Evolutionary conservation across 2,113 vertebrate species (phyloP).

Genomic region (Tychaedon coryphoeus): DNA sequence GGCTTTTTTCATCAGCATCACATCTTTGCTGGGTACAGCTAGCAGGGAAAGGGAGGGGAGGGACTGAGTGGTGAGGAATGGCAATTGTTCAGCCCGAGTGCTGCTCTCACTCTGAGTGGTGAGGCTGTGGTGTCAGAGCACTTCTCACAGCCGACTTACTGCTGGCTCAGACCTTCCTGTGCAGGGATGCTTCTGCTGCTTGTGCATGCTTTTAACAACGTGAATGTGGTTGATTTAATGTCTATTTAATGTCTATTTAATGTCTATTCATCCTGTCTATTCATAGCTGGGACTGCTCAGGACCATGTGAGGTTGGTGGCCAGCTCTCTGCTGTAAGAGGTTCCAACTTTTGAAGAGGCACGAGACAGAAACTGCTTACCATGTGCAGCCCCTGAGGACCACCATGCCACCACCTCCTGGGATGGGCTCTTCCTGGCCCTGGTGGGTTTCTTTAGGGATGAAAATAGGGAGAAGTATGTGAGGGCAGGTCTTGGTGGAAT

Average conservation of each 20-base stretch:
- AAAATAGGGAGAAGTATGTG: not conserved
- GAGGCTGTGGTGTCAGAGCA: not conserved
- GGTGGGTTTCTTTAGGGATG: not conserved
- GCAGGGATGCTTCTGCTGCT: not conserved
- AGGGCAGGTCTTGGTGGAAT: not conserved
- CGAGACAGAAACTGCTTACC: rapidly evolving
- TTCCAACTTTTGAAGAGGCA: not conserved
- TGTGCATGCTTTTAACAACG: not conserved
- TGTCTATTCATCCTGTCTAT: not conserved
- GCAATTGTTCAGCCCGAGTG: not conserved
- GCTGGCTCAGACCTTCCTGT: not conserved
- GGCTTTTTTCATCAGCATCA: not conserved
- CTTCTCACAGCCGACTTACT: not conserved
- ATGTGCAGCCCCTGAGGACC: rapidly evolving
- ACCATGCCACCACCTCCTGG: not conserved
- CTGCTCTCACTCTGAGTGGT: rapidly evolving
- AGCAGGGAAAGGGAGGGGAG: rapidly evolving
- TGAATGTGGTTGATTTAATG: not conserved
- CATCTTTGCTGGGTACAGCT: not conserved
- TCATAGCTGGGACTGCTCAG: not conserved
- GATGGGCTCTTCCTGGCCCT: not conserved
- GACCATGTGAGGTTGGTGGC: rapidly evolving
- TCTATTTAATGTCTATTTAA: not conserved
- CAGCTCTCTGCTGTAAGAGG: not conserved
- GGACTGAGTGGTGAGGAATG: not conserved